phyloP scores from a whole-genome alignment of 1,140 invertebrate genomes.

The Bilobella aurantiaca region DNA sequence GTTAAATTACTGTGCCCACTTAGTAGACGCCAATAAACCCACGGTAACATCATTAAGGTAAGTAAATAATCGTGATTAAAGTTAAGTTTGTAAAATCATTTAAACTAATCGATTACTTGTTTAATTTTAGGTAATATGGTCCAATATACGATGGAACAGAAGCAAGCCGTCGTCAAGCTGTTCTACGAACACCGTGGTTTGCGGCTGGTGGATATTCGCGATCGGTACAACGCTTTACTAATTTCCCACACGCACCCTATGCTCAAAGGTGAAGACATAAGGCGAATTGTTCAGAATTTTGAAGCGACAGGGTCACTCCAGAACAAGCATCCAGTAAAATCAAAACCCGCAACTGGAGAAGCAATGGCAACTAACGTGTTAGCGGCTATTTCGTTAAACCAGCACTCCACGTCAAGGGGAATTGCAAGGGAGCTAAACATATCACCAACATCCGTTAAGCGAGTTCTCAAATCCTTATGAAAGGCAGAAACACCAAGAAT shows the following conservation, averaged over 20 bases:
- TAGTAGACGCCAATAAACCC: too few species aligned
- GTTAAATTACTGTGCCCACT: too few species aligned
- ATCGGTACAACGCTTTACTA: not conserved
- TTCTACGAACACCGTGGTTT: not conserved
- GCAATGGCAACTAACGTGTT: not conserved
- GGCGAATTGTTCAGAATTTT: not conserved
- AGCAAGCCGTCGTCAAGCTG: not conserved
- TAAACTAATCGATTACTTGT: too few species aligned
- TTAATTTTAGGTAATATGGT: too few species aligned
- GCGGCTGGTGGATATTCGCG: not conserved
- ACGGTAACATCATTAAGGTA: too few species aligned
- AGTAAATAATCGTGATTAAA: too few species aligned
- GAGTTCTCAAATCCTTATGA: conserved; percentile 1
- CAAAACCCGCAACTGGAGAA: not conserved
- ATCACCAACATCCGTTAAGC: not conserved
- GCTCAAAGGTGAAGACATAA: not conserved
- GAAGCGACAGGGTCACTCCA: not conserved
- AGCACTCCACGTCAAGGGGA: not conserved
- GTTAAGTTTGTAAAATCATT: too few species aligned
- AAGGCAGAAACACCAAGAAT: not conserved
- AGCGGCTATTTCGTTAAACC: not conserved
- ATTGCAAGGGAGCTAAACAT: not conserved
- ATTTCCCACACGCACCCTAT: not conserved
- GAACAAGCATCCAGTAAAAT: not conserved
- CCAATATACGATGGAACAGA: not conserved